These are phyloP conservation scores for Latrodectus geometricus DNA, from an alignment of 1,140 invertebrate genomes.

Conservation along the genomic window DNA sequence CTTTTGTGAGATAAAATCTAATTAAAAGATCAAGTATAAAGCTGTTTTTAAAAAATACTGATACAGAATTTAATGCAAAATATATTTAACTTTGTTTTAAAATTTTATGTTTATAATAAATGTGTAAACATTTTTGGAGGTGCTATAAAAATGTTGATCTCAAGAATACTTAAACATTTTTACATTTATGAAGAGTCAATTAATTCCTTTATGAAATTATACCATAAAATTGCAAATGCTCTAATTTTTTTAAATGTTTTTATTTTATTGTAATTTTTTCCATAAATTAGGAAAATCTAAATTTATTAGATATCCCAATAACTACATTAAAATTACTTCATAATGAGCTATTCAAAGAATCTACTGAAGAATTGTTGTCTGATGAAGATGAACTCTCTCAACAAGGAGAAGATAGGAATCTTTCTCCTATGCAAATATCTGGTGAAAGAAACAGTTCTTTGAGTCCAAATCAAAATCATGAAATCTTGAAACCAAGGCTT, in stretches of 20 bases:
- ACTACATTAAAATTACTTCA: neutral
- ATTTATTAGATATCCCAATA: neutral
- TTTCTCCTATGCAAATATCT: neutral
- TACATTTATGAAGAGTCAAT: no score
- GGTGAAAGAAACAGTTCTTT: neutral
- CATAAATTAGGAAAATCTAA: neutral
- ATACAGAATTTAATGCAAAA: no score
- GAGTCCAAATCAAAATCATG: neutral
- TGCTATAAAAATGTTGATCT: no score
- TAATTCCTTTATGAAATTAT: no score
- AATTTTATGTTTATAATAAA: no score
- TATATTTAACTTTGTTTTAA: no score
- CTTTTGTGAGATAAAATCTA: no score
- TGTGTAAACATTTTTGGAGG: no score
- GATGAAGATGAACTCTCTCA: neutral
- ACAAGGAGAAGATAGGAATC: neutral
- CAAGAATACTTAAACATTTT: no score
- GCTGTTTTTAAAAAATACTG: no score
- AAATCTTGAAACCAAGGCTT: neutral
- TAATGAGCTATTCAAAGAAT: neutral
- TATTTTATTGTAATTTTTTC: neutral
- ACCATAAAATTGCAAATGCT: no score
- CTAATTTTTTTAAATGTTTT: neutral
- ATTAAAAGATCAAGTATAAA: no score
- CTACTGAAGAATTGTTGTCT: neutral